Evolutionary conservation across 2,113 vertebrate species (phyloP).

Genomic region (Callionymus lyra): DNA sequence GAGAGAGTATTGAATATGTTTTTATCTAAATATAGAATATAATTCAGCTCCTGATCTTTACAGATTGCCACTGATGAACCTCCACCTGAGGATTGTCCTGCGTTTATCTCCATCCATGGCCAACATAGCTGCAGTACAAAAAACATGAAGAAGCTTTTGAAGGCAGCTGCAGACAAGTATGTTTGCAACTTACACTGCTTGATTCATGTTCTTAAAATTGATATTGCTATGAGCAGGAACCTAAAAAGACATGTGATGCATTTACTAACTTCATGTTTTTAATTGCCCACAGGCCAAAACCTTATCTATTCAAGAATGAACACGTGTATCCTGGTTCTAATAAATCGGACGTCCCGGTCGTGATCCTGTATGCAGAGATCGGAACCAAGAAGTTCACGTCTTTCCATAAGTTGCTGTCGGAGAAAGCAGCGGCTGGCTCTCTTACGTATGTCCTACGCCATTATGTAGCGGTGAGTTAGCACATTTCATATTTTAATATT

Average conservation of each 20-base stretch:
- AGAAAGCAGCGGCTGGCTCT: conserved; percentile 72
- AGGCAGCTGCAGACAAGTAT: conserved; percentile 85
- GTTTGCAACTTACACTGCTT: conserved; percentile 1
- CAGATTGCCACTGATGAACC: conserved; percentile 89
- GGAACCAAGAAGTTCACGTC: conserved; percentile 82
- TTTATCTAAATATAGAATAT: too few species aligned
- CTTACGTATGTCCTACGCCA: conserved; percentile 87
- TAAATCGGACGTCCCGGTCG: conserved; percentile 71
- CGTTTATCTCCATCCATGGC: conserved; percentile 85
- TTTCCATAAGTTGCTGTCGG: conserved; percentile 81
- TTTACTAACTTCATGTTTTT: neutral
- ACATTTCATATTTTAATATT: too few species aligned
- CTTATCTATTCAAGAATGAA: conserved; percentile 83
- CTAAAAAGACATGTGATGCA: too few species aligned
- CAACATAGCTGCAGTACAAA: conserved; percentile 82
- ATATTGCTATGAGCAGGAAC: too few species aligned
- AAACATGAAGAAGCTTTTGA: conserved; percentile 88
- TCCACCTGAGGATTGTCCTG: conserved; percentile 78
- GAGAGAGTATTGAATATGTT: too few species aligned
- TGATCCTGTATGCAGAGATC: conserved; percentile 90
- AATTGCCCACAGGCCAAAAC: conserved; percentile 72
- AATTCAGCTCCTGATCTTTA: too few species aligned
- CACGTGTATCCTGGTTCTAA: conserved; percentile 78
- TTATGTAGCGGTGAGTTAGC: conserved; percentile 78
- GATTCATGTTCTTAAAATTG: too few species aligned